phyloP scores from a whole-genome alignment of 2,797 vertebrate species.

The Triplophysa bombifrons region DNA sequence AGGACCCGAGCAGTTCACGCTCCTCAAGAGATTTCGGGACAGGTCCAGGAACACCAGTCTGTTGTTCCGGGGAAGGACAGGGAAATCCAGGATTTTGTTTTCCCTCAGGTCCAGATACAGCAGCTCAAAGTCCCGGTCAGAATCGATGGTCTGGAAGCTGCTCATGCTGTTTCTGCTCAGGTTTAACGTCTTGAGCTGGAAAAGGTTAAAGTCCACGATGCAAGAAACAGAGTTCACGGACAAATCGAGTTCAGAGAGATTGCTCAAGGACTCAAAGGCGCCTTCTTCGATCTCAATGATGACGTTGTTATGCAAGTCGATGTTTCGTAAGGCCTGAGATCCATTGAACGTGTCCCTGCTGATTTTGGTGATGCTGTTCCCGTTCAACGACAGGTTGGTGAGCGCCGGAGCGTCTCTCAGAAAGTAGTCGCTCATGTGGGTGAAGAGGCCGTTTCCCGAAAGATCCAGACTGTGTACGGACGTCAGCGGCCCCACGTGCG shows the following conservation, averaged over 20 bases:
- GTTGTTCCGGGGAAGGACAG: constrained; percentile 80
- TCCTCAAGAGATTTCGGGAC: constrained; percentile 86
- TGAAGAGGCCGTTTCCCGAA: constrained; percentile 88
- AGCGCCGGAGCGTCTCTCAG: constrained; percentile 81
- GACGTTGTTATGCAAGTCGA: constrained; percentile 92
- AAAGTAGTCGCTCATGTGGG: constrained; percentile 84
- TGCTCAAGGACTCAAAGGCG: constrained; percentile 82
- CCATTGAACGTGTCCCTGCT: constrained; percentile 79
- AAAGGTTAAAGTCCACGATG: constrained; percentile 90
- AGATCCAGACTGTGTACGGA: constrained; percentile 82
- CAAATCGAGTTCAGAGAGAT: constrained; percentile 86
- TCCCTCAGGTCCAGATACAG: constrained; percentile 85
- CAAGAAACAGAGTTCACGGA: constrained; percentile 95
- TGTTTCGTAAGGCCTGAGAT: constrained; percentile 70
- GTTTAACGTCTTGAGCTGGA: constrained; percentile 82
- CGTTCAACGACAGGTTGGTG: constrained; percentile 79
- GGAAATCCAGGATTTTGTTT: constrained; percentile 88
- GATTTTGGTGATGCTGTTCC: constrained; percentile 91
- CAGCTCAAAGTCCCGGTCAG: constrained; percentile 72
- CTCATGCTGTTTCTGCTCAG: constrained; percentile 94
- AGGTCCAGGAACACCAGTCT: constrained; percentile 82
- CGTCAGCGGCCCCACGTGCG: constrained; percentile 77
- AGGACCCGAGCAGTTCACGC: constrained; percentile 65
- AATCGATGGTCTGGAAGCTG: constrained; percentile 78
- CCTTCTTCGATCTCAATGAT: constrained; percentile 94